A percentile compares a stretch with the other conserved stretches of the same genome.
These are phyloP conservation scores for Pedionomus torquatus DNA, from an alignment of 2,113 vertebrate genomes.

Conservation along the genomic window DNA sequence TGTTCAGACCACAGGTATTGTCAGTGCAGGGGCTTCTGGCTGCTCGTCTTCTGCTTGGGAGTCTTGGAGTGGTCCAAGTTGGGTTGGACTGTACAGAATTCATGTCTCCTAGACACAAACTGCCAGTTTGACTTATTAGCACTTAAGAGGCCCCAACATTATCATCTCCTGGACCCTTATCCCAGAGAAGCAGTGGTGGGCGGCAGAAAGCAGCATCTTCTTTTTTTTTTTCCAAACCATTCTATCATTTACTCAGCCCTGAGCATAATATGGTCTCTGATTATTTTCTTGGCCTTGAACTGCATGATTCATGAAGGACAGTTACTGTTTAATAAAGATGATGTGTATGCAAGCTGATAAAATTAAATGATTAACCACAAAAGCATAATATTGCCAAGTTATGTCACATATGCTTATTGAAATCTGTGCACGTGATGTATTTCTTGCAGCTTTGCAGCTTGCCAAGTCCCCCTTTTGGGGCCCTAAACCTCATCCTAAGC, in stretches of 20 bases:
- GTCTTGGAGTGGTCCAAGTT: background rate
- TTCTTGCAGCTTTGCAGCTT: background rate
- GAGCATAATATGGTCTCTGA: background rate
- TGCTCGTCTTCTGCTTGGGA: background rate
- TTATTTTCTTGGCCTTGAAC: slow-evolving; percentile 42
- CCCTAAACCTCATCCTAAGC: background rate
- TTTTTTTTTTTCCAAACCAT: background rate
- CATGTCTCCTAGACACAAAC: background rate
- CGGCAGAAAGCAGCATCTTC: background rate
- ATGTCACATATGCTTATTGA: background rate
- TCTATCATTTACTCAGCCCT: background rate
- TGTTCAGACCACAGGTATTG: background rate
- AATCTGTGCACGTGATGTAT: background rate
- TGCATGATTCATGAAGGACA: background rate
- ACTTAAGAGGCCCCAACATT: background rate
- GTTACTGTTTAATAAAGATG: slow-evolving; percentile 40
- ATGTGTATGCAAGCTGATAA: slow-evolving; percentile 35
- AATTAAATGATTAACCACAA: slow-evolving; percentile 29
- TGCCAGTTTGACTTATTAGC: background rate
- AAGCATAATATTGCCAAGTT: slow-evolving; percentile 3
- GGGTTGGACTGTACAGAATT: background rate
- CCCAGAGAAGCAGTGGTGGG: background rate
- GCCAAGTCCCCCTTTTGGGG: background rate
- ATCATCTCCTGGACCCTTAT: background rate
- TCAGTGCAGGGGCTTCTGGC: background rate